A percentile compares a stretch with the other conserved stretches of the same genome.
Conservation (phyloP, 1,140 invertebrate species). For the Meloidogyne chitwoodi region DNA sequence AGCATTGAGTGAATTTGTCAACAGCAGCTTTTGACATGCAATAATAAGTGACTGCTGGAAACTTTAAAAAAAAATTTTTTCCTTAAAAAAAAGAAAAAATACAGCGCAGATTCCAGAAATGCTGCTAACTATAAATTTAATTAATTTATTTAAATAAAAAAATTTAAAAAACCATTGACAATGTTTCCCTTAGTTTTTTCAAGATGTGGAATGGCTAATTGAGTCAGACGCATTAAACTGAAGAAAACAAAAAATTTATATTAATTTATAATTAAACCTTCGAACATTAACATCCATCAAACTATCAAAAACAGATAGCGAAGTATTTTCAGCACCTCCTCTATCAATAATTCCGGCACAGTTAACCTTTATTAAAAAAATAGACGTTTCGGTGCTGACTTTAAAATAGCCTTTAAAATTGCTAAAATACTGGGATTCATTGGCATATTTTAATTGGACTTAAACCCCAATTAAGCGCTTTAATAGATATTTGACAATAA, state of each 20-base stretch:
- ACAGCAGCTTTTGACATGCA: constrained; percentile 61
- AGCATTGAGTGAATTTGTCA: constrained; percentile 60
- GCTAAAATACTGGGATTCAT: too few relatives aligned
- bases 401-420: not conserved
- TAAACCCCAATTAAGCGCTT: too few relatives aligned
- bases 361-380: constrained; percentile 64
- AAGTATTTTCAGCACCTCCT: constrained; percentile 78
- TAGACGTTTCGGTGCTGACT: not conserved
- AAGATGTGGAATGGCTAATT: constrained; percentile 78
- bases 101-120: constrained; percentile 75
- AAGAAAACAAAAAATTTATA: constrained; percentile 63
- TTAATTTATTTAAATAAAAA: constrained; percentile 57
- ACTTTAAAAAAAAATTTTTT: constrained; percentile 31
- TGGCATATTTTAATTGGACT: too few relatives aligned
- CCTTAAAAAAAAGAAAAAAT: constrained; percentile 1
- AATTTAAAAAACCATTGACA: constrained; percentile 71
- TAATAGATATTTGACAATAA: too few relatives aligned
- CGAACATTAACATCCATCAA: constrained; percentile 80
- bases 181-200: constrained; percentile 77
- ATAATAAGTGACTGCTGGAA: constrained; percentile 58
- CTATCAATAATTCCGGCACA: constrained; percentile 78
- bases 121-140: constrained; percentile 65
- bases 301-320: constrained; percentile 71
- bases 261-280: constrained; percentile 56
- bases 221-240: constrained; percentile 64